These are phyloP conservation scores for Salvelinus fontinalis DNA, from an alignment of 2,113 vertebrate genomes.

Conservation along the genomic window DNA sequence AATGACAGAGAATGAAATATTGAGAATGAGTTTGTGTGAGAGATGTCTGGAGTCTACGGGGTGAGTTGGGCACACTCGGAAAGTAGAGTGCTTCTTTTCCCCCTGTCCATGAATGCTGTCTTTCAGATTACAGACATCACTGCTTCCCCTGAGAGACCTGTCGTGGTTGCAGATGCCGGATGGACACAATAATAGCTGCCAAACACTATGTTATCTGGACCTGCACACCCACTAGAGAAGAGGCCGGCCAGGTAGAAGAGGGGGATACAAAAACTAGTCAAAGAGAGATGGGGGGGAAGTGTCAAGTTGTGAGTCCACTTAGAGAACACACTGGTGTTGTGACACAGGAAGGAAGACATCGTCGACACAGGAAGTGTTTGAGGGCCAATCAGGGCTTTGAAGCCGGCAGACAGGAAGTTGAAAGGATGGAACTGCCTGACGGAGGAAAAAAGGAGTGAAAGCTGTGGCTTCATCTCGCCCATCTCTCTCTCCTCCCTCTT, in stretches of 20 bases:
- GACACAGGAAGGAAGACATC: neutral
- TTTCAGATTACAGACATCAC: conserved; percentile 7
- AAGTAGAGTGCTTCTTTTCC: too few species aligned
- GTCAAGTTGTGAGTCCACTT: neutral
- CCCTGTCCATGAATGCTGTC: neutral
- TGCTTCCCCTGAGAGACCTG: neutral
- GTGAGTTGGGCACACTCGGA: too few species aligned
- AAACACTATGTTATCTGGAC: neutral
- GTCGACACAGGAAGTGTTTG: neutral
- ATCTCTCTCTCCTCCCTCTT: neutral
- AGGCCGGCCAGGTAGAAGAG: neutral
- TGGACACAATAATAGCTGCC: neutral
- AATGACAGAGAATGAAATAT: neutral
- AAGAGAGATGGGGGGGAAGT: neutral
- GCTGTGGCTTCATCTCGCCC: neutral
- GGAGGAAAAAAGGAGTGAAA: neutral
- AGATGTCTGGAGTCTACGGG: neutral
- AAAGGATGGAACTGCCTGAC: neutral
- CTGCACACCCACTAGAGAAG: neutral
- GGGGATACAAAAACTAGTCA: neutral
- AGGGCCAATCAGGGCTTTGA: conserved; percentile 3
- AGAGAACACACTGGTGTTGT: neutral
- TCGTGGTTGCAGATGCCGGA: neutral
- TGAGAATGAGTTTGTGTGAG: neutral
- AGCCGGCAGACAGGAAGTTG: neutral